Percentiles rank a stretch among this genome's conserved stretches.
Evolutionary conservation across 2,113 vertebrate genomes (phyloP).

Genomic region (Apaloderma vittatum): DNA sequence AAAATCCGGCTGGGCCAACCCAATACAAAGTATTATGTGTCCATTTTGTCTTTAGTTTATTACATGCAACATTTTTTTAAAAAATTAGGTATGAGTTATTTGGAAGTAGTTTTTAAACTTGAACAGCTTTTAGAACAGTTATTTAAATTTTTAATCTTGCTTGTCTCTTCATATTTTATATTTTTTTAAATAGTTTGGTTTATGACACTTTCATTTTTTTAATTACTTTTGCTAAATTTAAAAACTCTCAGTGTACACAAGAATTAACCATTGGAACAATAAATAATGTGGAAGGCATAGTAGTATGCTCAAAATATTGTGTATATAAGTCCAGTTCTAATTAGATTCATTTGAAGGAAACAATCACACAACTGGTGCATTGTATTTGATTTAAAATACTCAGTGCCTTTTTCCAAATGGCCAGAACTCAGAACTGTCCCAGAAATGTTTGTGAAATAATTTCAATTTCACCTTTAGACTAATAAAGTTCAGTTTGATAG

Average conservation of each 20-base stretch:
- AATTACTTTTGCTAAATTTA: neutral
- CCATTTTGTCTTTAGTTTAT: neutral
- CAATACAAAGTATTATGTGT: too few relatives aligned
- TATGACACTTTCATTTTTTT: neutral
- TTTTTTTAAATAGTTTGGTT: neutral
- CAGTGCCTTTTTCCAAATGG: neutral
- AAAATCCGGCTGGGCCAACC: too few relatives aligned
- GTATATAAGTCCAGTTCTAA: neutral
- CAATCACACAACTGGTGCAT: neutral
- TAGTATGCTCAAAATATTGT: neutral
- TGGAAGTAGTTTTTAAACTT: neutral
- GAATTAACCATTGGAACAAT: neutral
- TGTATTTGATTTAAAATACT: neutral
- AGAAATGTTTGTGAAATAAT: neutral
- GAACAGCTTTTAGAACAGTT: neutral
- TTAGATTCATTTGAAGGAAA: neutral
- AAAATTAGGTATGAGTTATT: neutral
- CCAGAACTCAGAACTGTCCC: neutral
- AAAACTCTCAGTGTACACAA: neutral
- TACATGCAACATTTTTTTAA: fast-evolving
- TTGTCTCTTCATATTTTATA: neutral
- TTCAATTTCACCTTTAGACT: neutral
- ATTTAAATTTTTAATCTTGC: neutral
- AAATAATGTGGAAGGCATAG: neutral
- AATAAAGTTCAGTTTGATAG: neutral